Evolutionary conservation across 2,113 vertebrate species (phyloP).

Genomic region (Peromyscus leucopus): DNA sequence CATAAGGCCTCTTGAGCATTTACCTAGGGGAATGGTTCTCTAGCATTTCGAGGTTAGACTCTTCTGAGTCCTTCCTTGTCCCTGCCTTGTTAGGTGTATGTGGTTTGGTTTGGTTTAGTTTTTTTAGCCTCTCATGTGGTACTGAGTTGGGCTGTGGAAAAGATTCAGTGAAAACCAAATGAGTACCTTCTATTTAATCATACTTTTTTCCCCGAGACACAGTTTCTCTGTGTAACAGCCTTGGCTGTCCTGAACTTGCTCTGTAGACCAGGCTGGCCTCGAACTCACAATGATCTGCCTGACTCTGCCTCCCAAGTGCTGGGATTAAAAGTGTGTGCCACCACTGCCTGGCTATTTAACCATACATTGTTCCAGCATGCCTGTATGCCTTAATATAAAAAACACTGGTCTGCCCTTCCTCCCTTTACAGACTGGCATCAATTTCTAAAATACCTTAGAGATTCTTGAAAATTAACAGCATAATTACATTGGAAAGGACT

Average conservation of each 20-base stretch:
- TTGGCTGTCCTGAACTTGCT: not conserved
- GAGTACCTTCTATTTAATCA: not conserved
- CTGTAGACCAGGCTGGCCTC: not conserved
- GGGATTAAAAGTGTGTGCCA: not conserved
- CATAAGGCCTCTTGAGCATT: not conserved
- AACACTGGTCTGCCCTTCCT: not conserved
- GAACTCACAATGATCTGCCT: not conserved
- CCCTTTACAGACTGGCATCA: not conserved
- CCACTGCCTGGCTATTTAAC: not conserved
- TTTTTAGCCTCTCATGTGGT: not conserved
- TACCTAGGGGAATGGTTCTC: slow-evolving; percentile 36
- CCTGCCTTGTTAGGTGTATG: not conserved
- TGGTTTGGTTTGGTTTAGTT: not conserved
- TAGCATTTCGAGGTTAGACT: slow-evolving; percentile 8
- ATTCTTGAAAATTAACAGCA: slow-evolving; percentile 29
- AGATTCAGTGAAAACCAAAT: not conserved
- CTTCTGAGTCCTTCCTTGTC: not conserved
- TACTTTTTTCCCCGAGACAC: not conserved
- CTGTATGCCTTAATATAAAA: not conserved
- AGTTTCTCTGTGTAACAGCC: not conserved
- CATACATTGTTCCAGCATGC: not conserved
- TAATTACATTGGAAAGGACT: not conserved
- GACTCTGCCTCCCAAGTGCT: not conserved
- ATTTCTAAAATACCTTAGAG: not conserved
- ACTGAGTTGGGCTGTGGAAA: slow-evolving; percentile 1